These are phyloP conservation scores for zebrafish (Danio rerio) DNA, from an alignment of 2,113 vertebrate species.

Conservation along the genomic window DNA sequence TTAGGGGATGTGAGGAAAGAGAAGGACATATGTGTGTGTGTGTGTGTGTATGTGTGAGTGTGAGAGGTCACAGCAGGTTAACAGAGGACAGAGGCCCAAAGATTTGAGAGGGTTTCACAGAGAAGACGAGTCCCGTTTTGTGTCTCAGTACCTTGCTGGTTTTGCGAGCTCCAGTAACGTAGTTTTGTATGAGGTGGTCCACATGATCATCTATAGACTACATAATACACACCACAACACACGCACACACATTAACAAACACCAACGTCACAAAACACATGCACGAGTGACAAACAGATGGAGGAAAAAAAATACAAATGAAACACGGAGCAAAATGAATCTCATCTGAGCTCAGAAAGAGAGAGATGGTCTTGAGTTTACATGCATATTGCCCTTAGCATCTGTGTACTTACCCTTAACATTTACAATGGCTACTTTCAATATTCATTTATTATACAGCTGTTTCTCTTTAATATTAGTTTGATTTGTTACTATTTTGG, in stretches of 20 bases:
- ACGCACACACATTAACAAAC: slow-evolving; percentile 78
- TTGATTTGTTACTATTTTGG: no score
- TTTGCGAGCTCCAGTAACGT: slow-evolving; percentile 89
- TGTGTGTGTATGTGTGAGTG: slow-evolving; percentile 44
- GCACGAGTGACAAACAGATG: slow-evolving; percentile 82
- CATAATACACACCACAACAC: slow-evolving; percentile 75
- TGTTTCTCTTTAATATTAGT: no score
- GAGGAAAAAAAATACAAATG: slow-evolving; percentile 61
- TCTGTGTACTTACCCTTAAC: slow-evolving; percentile 26
- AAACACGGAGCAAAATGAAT: slow-evolving; percentile 59
- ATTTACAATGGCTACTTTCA: background rate
- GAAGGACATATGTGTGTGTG: slow-evolving; percentile 27
- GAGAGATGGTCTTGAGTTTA: background rate
- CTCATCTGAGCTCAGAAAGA: background rate
- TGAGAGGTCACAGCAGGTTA: slow-evolving; percentile 51
- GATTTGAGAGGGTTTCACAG: slow-evolving; percentile 62
- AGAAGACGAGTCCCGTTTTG: slow-evolving; percentile 71
- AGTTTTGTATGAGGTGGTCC: slow-evolving; percentile 92
- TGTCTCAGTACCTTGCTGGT: slow-evolving; percentile 87
- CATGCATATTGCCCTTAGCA: slow-evolving; percentile 4
- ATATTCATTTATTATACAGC: background rate
- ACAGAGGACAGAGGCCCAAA: slow-evolving; percentile 53
- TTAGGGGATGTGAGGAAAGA: slow-evolving; percentile 41
- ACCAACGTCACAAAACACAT: slow-evolving; percentile 82
- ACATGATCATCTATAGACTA: slow-evolving; percentile 96